phyloP scores from a whole-genome alignment of 1,140 invertebrate species.

The Chelonus insularis region DNA sequence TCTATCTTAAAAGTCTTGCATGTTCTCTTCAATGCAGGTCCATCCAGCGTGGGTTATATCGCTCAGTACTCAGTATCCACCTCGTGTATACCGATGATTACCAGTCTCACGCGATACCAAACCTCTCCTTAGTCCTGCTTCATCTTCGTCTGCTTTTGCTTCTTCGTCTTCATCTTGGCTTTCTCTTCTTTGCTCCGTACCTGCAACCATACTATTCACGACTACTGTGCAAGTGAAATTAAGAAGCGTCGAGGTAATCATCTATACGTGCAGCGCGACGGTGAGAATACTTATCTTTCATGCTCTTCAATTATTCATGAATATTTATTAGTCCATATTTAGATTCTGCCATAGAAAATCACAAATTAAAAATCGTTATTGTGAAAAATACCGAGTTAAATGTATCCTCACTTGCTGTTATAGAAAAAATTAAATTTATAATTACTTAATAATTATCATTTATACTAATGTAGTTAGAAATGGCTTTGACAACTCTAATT shows the following conservation, averaged over 20 bases:
- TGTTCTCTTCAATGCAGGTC: not conserved
- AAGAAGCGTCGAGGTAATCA: constrained; percentile 13
- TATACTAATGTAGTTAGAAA: too few species aligned
- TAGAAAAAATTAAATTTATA: too few species aligned
- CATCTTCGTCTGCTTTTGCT: constrained; percentile 1
- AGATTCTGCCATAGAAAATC: not conserved
- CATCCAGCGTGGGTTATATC: constrained; percentile 25
- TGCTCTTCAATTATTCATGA: constrained; percentile 12
- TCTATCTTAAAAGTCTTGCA: not conserved
- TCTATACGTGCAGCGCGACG: not conserved
- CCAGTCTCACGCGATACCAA: constrained; percentile 28
- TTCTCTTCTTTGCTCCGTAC: not conserved
- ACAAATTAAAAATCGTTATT: not conserved
- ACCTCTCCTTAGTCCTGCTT: constrained; percentile 15
- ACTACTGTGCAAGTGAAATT: constrained; percentile 10
- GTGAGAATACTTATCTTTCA: not conserved
- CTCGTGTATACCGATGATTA: constrained; percentile 27
- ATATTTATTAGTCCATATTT: constrained; percentile 7
- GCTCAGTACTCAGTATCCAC: constrained; percentile 15
- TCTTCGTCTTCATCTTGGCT: not conserved
- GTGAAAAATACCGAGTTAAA: not conserved
- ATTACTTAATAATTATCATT: too few species aligned
- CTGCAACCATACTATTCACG: not conserved
- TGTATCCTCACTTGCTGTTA: too few species aligned
- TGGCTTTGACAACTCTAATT: too few species aligned